phyloP scores from a whole-genome alignment of 2,113 vertebrate species.

The Rostratula benghalensis region DNA sequence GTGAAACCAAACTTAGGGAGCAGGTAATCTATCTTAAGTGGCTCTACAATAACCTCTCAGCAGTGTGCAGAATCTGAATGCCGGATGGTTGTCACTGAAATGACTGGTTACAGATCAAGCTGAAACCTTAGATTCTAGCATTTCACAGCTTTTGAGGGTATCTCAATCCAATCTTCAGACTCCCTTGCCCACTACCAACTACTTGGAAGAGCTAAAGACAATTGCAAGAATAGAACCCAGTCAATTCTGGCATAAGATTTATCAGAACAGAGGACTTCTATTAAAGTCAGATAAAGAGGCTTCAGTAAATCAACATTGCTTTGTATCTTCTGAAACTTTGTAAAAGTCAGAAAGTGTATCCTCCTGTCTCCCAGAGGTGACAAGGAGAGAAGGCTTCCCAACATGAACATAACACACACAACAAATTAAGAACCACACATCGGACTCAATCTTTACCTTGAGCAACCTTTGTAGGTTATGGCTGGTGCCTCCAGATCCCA shows the following conservation, averaged over 20 bases:
- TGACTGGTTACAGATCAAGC: background rate
- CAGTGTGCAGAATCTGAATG: background rate
- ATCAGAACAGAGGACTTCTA: background rate
- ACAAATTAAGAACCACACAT: conserved; percentile 60
- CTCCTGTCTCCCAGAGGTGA: background rate
- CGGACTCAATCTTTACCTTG: conserved; percentile 79
- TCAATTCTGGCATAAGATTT: background rate
- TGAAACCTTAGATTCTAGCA: background rate
- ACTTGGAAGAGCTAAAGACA: background rate
- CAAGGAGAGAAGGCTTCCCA: conserved; percentile 23
- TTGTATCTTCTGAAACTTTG: background rate
- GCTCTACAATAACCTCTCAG: background rate
- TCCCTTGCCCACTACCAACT: background rate
- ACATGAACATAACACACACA: conserved; percentile 56
- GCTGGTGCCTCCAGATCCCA: conserved; percentile 68
- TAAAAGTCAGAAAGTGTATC: background rate
- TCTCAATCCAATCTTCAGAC: background rate
- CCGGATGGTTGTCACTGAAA: background rate
- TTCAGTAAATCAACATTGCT: background rate
- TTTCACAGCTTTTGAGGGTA: background rate
- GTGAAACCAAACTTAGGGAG: background rate
- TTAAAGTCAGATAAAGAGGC: background rate
- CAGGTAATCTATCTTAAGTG: background rate
- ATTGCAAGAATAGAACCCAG: background rate
- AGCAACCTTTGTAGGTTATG: conserved; percentile 75